Base-by-base conservation (phyloP, 2,113 vertebrate species). In the Paramisgurnus dabryanus region DNA sequence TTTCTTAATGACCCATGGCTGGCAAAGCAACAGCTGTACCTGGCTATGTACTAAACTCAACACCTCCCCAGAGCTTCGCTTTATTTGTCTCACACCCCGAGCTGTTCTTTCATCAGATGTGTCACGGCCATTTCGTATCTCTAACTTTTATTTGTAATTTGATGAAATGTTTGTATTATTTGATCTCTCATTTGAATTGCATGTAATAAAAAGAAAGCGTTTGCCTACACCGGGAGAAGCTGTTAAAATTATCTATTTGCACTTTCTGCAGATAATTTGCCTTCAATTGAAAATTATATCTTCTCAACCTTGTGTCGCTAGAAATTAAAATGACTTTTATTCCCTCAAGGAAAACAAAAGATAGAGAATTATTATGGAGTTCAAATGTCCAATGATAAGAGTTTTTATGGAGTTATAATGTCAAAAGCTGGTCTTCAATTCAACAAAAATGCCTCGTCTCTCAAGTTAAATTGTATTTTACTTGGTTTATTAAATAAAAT, bases 1-100 rank as follows among this genome's bases (percentile, higher is more conserved):
- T 84, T 75, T 86, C 83, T 86, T 86, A 88, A 88, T 88, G 87
- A 88, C 85, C 85, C 83, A 27, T 85, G 64, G 76, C 83, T 85
- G 80, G 83, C 80, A 82, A 71, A 85, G 76, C 83, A 70, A 78
- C 83, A 82, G 83, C 78, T 85, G 83, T 80, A 73, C 80, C 80
- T 57, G 18, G 71, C 76, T 78, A 77, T 79, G 50, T 67, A 74
- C 83, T 82, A 85, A 76, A 61, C 69, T 71, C 76, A 27, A 67
- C 22, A 73, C 74, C 60, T 80, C 78, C 71, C 80, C 47, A 66
- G 60, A 76, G 72, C 66, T 69, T 65, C 39, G 6, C 39, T 39
- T 61, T n/a, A 40, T 68, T 71, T 7, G 68, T 78, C 78, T 17
- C 69, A 75, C 75, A 65, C 18, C 58, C 40, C 7, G 39, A 43